Conservation (phyloP, 2,797 vertebrate genomes). For the Tapirus indicus region DNA sequence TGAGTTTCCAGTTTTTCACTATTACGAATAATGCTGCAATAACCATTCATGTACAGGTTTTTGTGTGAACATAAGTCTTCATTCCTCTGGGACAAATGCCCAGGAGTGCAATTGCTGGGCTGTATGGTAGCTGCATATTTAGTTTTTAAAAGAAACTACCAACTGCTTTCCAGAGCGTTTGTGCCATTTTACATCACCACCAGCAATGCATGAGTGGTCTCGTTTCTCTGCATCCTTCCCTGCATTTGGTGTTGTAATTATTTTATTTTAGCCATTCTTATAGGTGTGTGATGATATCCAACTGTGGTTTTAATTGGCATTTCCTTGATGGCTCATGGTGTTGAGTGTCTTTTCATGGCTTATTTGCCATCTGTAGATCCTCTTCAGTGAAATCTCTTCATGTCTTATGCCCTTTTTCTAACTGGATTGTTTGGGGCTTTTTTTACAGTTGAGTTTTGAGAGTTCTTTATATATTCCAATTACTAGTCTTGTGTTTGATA, state of each 20-base stretch:
- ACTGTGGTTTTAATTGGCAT: no score
- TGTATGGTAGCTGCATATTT: neutral
- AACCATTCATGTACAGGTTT: neutral
- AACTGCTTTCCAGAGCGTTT: neutral
- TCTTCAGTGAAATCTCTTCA: neutral
- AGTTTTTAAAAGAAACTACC: neutral
- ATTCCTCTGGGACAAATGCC: neutral
- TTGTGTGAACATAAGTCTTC: neutral
- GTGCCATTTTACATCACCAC: neutral
- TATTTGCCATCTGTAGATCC: neutral
- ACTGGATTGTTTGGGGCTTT: neutral
- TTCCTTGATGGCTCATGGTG: neutral
- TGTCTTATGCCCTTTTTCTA: neutral
- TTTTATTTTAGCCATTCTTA: neutral
- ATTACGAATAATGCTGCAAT: neutral
- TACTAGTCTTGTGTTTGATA: neutral
- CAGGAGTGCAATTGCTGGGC: neutral
- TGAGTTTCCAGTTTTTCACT: neutral
- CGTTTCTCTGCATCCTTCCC: neutral
- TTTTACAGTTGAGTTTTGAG: neutral
- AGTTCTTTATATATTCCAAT: neutral
- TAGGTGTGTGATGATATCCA: neutral
- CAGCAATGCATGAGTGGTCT: neutral
- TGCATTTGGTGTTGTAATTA: neutral
- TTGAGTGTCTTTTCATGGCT: neutral